Base-by-base conservation (phyloP, 2,888 invertebrate genomes). In the Lordiphosa fenestrarum region DNA sequence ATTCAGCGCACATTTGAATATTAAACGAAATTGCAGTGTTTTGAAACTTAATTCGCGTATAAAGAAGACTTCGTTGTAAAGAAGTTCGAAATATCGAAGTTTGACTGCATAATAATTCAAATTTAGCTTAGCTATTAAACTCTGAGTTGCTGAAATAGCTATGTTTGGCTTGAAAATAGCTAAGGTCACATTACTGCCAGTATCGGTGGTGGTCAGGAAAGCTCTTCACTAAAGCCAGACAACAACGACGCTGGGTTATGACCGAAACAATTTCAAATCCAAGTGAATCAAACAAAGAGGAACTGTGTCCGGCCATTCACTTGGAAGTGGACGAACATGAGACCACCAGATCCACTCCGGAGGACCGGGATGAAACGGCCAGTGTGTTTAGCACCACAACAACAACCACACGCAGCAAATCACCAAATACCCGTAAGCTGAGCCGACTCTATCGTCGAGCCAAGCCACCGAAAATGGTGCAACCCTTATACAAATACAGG, bases 371-470 rank as follows among this genome's bases (percentile, higher is more conserved):
- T 9, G 78, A 74, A 38, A 77, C 81, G 49, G 95, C 94, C 4
- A 95, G 95, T 86, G 93, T 95, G 53, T 94, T 94, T 61, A 96
- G 95, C 86, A 94, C 94, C 21, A 94, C 94, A 15, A 94, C 95
- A 23, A 95, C 95, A 84, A 95, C 94, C 73, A 94, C 94, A 3
- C 48, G 95, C 40, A 95, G 95, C 89, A 95, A 94, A 80, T 95
- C 95, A 19, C 95, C 96, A 1, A 94, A 94, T 9, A 93, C 93
- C 68, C 91, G 92, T 42, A 90, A 92, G 23, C 39, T 92, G 12
- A 65, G 92, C 2, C 90, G 91, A 38, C 91, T 91, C 84, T 91
- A 91, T 92, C 93, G 69, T 82, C 92, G 93, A 84, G 42, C 56
- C 1, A 92, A 93, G 82, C 88, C 90, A 10, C 89, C 92, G 19